Evolutionary conservation across 2,888 invertebrate genomes (phyloP).

Genomic region (Ormyrus labotus): DNA sequence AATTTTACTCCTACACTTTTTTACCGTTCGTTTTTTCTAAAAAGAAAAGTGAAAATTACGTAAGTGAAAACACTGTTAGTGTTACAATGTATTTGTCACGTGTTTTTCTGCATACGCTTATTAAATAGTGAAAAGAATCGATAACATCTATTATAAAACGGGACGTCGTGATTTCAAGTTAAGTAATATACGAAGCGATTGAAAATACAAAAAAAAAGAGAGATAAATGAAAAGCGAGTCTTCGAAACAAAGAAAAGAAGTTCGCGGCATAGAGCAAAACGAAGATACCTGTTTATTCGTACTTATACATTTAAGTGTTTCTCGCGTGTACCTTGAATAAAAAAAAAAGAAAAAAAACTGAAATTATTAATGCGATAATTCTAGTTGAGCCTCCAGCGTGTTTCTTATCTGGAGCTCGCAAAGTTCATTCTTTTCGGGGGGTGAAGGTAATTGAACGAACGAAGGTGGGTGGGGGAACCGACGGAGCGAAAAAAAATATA

Average conservation of each 20-base stretch:
- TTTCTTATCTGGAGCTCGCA: not conserved
- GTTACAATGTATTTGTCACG: conserved; percentile 55
- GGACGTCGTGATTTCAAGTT: no score
- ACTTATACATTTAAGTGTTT: conserved; percentile 65
- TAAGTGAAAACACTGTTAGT: conserved; percentile 63
- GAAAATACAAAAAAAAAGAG: no score
- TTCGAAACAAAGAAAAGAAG: conserved; percentile 9
- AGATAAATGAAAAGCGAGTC: conserved; percentile 26
- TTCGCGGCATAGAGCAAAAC: conserved; percentile 41
- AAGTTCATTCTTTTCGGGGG: conserved; percentile 36
- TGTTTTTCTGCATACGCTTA: conserved; percentile 66
- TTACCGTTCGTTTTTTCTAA: conserved; percentile 72
- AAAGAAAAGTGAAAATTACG: conserved; percentile 43
- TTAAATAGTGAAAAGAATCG: conserved; percentile 16
- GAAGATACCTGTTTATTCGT: conserved; percentile 65
- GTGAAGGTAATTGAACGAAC: conserved; percentile 10
- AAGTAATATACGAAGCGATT: no score
- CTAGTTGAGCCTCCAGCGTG: conserved; percentile 20
- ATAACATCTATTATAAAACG: no score
- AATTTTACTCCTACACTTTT: conserved; percentile 71
- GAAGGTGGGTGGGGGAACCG: not conserved
- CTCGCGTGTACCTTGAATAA: conserved; percentile 63
- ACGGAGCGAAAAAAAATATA: not conserved
- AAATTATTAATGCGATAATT: conserved; percentile 34
- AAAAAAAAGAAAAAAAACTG: conserved; percentile 18